phyloP scores from a whole-genome alignment of 1,140 invertebrate genomes.

The Brachionus calyciflorus region DNA sequence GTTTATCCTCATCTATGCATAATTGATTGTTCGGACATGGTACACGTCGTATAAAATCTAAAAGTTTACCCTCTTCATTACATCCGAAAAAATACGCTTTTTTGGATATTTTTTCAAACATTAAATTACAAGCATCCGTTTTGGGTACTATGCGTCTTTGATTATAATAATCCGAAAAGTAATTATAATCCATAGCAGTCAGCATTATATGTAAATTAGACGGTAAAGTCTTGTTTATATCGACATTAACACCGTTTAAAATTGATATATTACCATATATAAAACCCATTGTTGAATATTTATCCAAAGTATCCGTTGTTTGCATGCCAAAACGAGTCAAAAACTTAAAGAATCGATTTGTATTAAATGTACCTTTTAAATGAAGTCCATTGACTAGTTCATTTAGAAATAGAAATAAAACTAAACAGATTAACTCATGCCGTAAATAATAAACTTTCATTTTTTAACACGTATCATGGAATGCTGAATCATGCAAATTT shows the following conservation, averaged over 20 bases:
- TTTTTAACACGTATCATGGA: background rate
- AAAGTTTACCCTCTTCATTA: slow-evolving; percentile 68
- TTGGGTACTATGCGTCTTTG: slow-evolving; percentile 60
- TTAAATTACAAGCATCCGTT: slow-evolving; percentile 70
- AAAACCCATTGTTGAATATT: slow-evolving; percentile 78
- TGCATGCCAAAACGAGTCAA: slow-evolving; percentile 92
- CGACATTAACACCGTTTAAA: slow-evolving; percentile 65
- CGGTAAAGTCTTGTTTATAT: background rate
- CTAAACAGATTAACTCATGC: background rate
- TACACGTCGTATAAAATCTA: slow-evolving; percentile 81
- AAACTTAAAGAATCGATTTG: slow-evolving; percentile 78
- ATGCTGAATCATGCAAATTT: no score
- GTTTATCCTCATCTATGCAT: slow-evolving; percentile 81
- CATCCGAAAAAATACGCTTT: slow-evolving; percentile 81
- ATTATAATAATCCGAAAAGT: slow-evolving; percentile 49
- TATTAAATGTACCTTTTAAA: slow-evolving; percentile 58
- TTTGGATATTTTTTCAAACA: slow-evolving; percentile 78
- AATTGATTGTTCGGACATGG: slow-evolving; percentile 75
- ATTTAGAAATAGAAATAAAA: background rate
- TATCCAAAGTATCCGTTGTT: slow-evolving; percentile 80
- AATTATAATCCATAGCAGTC: slow-evolving; percentile 28
- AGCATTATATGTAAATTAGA: slow-evolving; percentile 33
- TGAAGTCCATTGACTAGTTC: slow-evolving; percentile 49
- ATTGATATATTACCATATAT: slow-evolving; percentile 90
- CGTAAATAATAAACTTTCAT: background rate